A percentile compares a stretch with the other conserved stretches of the same genome.
These are phyloP conservation scores for Fragum sueziense DNA, from an alignment of 2,888 invertebrate species.

Conservation along the genomic window DNA sequence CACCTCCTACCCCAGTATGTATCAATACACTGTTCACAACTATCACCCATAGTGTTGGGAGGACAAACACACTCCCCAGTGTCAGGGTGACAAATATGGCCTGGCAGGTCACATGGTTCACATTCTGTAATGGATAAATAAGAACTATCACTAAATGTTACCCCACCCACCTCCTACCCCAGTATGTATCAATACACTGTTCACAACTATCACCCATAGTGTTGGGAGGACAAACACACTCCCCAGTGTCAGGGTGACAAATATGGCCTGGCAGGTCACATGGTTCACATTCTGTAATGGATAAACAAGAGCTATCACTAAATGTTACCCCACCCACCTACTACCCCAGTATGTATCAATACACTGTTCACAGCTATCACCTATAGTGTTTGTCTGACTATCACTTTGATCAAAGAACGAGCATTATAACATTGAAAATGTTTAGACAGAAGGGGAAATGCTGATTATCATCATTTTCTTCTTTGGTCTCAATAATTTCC, in stretches of 20 bases:
- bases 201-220: conserved; percentile 83
- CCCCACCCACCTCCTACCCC: too few relatives aligned
- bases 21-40: conserved; percentile 82
- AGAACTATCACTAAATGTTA: too few relatives aligned
- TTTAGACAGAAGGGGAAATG: too few relatives aligned
- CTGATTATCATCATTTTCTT: too few relatives aligned
- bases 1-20: conserved; percentile 83
- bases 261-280: conserved; percentile 82
- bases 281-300: conserved; percentile 79
- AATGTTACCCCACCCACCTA: too few relatives aligned
- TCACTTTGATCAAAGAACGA: too few relatives aligned
- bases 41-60: conserved; percentile 81
- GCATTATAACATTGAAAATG: too few relatives aligned
- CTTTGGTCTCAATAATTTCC: too few relatives aligned
- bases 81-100: conserved; percentile 82
- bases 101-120: conserved; percentile 79
- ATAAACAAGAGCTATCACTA: too few relatives aligned
- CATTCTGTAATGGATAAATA: conserved; percentile 80
- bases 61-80: conserved; percentile 83
- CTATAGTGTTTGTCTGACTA: conserved; percentile 82
- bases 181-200: conserved; percentile 81
- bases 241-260: conserved; percentile 82
- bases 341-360: conserved; percentile 82
- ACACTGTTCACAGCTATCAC: conserved; percentile 82
- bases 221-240: conserved; percentile 82